Conservation (phyloP, 2,797 vertebrate species). For the Gymnoscopelus braueri region DNA sequence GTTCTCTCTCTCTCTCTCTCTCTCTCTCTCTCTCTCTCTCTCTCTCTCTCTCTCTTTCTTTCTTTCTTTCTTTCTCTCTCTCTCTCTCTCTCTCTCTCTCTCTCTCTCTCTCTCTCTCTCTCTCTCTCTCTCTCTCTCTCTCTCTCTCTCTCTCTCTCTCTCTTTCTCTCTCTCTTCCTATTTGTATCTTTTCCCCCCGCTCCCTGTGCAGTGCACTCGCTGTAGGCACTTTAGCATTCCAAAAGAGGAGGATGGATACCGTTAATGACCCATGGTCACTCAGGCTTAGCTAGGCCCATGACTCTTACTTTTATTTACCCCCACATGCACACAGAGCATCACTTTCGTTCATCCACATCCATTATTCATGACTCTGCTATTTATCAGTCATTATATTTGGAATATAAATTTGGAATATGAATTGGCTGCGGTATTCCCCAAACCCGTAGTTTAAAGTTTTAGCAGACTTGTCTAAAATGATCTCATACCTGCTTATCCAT, state of each 20-base stretch:
- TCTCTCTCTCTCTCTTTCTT: not conserved
- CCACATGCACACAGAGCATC: conserved; percentile 13
- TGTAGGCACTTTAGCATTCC: conserved; percentile 6
- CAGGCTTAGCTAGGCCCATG: not conserved
- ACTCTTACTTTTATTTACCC: conserved; percentile 30
- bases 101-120: not conserved
- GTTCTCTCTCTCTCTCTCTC: conserved; percentile 1
- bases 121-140: not conserved
- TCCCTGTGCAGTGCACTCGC: not conserved
- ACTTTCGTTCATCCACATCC: conserved; percentile 36
- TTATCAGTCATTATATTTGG: conserved; percentile 41
- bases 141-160: not conserved
- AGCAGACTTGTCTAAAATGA: conserved; percentile 27
- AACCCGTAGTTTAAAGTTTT: conserved; percentile 4
- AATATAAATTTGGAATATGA: conserved; percentile 30
- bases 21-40: not conserved
- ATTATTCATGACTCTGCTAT: conserved; percentile 36
- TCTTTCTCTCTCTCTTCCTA: not conserved
- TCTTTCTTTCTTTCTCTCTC: not conserved
- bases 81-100: conserved; percentile 5
- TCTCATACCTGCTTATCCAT: conserved; percentile 36
- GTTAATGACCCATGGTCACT: conserved; percentile 17
- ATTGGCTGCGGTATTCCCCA: conserved; percentile 25
- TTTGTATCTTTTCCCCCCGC: not conserved
- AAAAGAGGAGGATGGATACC: not conserved